Percentiles rank a stretch among this genome's conserved stretches.
Conservation (phyloP, 2,113 vertebrate species). For the Dipodomys spectabilis region DNA sequence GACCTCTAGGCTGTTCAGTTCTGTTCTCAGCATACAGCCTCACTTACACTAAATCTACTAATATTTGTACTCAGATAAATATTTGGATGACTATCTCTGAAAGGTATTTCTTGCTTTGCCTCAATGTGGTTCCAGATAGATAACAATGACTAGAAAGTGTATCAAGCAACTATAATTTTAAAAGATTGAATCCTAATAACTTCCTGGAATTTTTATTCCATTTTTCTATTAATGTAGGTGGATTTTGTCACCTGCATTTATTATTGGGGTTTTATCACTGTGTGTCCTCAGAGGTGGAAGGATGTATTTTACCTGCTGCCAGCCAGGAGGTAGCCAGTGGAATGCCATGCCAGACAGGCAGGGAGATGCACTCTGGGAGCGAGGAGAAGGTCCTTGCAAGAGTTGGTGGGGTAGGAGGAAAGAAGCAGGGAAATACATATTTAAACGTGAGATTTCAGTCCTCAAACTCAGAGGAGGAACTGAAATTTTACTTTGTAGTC, state of each 20-base stretch:
- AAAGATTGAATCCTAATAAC: constrained; percentile 51
- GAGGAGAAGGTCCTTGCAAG: not conserved
- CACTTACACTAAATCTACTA: constrained; percentile 33
- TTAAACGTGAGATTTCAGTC: constrained; percentile 41
- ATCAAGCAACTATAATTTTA: constrained; percentile 51
- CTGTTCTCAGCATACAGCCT: constrained; percentile 60
- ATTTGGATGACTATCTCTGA: constrained; percentile 17
- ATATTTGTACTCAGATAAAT: constrained; percentile 63
- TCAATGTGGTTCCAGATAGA: constrained; percentile 43
- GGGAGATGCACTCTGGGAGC: too few relatives aligned
- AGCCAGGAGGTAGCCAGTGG: not conserved
- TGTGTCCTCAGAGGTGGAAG: not conserved
- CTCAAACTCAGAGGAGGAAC: constrained; percentile 36
- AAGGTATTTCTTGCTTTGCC: constrained; percentile 53
- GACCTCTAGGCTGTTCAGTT: constrained; percentile 63
- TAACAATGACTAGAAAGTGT: constrained; percentile 32
- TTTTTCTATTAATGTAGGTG: constrained; percentile 53
- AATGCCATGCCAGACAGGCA: not conserved
- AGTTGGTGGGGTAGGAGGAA: not conserved
- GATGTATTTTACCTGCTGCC: not conserved
- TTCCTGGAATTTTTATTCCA: constrained; percentile 57
- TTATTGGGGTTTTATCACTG: constrained; percentile 42
- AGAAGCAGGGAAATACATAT: not conserved
- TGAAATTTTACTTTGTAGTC: constrained; percentile 44
- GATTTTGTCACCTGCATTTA: constrained; percentile 32